Evolutionary conservation across 2,888 invertebrate genomes (phyloP), one percentile per base, ranked within the genome.

Genomic region (Pachycephus smyrnensis): DNA sequence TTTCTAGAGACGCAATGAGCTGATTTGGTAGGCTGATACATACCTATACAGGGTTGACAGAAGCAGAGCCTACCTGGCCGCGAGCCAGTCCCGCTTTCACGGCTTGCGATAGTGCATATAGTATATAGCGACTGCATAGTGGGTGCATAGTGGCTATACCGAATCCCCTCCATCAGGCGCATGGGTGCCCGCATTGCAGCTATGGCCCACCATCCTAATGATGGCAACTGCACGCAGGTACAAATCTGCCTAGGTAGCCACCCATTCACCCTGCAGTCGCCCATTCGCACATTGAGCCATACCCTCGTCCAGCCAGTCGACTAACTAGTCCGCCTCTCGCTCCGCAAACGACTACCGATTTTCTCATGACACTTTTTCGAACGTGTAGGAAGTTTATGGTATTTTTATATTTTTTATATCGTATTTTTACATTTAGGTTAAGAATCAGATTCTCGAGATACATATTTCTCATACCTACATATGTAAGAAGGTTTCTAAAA

Each of bases 111-210:
- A 85, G 87, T 86, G 86, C 86, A 87, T 85, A 84, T 84, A 82
- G 80, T 85, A 85, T 84, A 81, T 80, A 79, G 79, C 77, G 73
- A 68, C 76, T 35, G 15, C 82, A 84, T 82, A 85, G 84, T 79
- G 80, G 77, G 82, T 81, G 79, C 76, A 82, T 79, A 80, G 82
- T 77, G 83, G 83, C 81, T 82, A 77, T 79, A 73, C 76, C 55
- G 69, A 69, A 31, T n/a, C 79, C 80, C 79, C 80, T 80, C 82
- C 83, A 84, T 84, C 79, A 82, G 84, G 86, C 85, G 88, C 86
- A 89, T 88, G 85, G 88, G 84, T 86, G 85, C 88, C 90, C 90
- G 90, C 90, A 91, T 89, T 91, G 90, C 90, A 90, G 90, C 88
- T 89, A 88, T 86, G 88, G 89, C 88, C 89, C 88, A 89, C 87